Conservation (phyloP, 2,888 invertebrate genomes). For the Chalcosyrphus nemorum region DNA sequence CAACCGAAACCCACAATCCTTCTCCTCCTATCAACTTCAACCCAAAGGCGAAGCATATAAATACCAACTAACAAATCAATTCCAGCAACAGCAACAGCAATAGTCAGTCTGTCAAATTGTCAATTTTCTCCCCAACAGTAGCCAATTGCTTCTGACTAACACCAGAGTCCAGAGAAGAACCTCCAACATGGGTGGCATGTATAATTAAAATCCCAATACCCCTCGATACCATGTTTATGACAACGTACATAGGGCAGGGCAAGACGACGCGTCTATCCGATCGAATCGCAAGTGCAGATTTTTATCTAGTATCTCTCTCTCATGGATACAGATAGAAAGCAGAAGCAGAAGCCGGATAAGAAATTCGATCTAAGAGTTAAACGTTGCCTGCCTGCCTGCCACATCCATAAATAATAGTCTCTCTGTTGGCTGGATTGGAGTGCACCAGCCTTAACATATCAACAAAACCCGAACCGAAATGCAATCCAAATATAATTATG, state of each 20-base stretch:
- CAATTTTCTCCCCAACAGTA: slow-evolving; percentile 58
- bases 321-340: not conserved
- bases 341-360: not conserved
- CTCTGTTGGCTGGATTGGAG: slow-evolving; percentile 8
- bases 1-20: not conserved
- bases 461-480: slow-evolving; percentile 42
- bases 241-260: slow-evolving; percentile 60
- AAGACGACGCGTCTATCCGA: slow-evolving; percentile 10
- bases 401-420: slow-evolving; percentile 59
- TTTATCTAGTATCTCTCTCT: too few species aligned
- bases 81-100: slow-evolving; percentile 10
- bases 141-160: slow-evolving; percentile 28
- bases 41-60: not conserved
- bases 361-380: slow-evolving; percentile 42
- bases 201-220: slow-evolving; percentile 62
- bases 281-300: slow-evolving; percentile 55
- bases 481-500: slow-evolving; percentile 69
- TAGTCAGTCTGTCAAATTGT: slow-evolving; percentile 66
- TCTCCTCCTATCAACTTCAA: not conserved
- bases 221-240: slow-evolving; percentile 55
- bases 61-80: slow-evolving; percentile 54
- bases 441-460: slow-evolving; percentile 29
- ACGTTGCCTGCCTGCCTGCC: slow-evolving; percentile 36
- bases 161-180: not conserved
- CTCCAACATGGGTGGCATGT: slow-evolving; percentile 62